A percentile compares a stretch with the other conserved stretches of the same genome.
These are phyloP conservation scores for Heliornis fulica DNA, from an alignment of 2,113 vertebrate genomes.

Conservation along the genomic window DNA sequence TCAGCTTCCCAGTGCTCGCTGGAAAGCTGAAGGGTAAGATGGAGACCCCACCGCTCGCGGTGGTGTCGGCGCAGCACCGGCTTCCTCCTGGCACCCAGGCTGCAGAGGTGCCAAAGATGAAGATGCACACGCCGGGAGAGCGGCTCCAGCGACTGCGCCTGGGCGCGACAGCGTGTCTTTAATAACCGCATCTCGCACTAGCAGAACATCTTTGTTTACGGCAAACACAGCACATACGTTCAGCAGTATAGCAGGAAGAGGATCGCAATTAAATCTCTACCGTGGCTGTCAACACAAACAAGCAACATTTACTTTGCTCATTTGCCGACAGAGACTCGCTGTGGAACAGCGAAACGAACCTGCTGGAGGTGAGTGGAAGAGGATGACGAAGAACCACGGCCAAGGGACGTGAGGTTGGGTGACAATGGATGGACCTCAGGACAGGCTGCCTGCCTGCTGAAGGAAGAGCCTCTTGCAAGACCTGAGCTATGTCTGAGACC, in stretches of 20 bases:
- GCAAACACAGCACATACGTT: background rate
- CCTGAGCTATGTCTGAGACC: accelerated
- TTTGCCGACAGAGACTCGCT: background rate
- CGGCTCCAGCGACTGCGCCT: background rate
- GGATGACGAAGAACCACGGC: background rate
- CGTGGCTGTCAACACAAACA: slow-evolving; percentile 51
- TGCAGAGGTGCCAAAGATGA: accelerated
- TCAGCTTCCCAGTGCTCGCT: too few species aligned
- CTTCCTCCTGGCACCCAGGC: background rate
- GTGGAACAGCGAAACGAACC: accelerated
- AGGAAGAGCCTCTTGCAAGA: accelerated
- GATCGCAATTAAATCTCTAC: background rate
- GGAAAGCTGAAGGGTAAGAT: too few species aligned
- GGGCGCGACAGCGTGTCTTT: background rate
- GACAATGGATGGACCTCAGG: accelerated
- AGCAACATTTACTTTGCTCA: slow-evolving; percentile 23
- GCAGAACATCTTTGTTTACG: slow-evolving; percentile 40
- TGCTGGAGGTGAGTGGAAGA: accelerated
- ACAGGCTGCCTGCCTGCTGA: accelerated
- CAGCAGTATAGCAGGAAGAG: background rate
- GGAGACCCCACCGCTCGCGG: too few species aligned
- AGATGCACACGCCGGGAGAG: accelerated
- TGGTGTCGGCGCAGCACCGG: background rate
- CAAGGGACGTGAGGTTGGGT: accelerated
- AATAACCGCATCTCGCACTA: background rate